A percentile compares a stretch with the other conserved stretches of the same genome.
phyloP scores from a whole-genome alignment of 92 coral and sea anemone species.

The Diadumene lineata region DNA sequence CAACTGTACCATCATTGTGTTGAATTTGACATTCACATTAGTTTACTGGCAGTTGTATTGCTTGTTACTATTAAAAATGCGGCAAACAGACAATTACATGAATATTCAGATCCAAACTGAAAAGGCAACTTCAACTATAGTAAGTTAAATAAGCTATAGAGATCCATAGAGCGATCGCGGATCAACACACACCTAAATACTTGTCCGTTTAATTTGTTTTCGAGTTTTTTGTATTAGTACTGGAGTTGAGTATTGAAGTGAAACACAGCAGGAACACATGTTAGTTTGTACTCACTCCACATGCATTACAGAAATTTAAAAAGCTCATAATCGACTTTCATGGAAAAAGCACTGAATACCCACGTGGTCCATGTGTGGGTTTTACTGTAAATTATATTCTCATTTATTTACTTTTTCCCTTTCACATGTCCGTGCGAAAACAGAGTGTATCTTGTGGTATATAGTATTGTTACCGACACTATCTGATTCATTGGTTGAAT shows the following conservation, averaged over 20 bases:
- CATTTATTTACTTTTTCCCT: background rate
- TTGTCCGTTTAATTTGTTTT: background rate
- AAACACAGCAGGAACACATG: conserved; percentile 5
- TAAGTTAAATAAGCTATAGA: background rate
- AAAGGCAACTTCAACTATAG: background rate
- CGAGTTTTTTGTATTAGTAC: background rate
- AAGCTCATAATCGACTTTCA: background rate
- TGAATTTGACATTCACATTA: background rate
- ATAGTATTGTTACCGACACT: no score
- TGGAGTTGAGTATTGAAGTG: conserved; percentile 3
- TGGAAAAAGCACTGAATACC: background rate
- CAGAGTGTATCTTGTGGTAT: background rate
- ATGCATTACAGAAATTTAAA: background rate
- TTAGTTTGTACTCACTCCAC: conserved; percentile 5
- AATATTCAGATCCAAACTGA: background rate
- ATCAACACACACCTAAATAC: background rate
- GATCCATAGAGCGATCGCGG: no score
- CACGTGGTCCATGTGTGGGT: conserved; percentile 5
- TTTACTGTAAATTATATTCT: background rate
- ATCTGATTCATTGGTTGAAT: no score
- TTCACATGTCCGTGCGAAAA: background rate
- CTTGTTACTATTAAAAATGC: no score
- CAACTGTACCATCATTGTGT: background rate
- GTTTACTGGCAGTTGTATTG: no score
- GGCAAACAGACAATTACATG: no score